Conservation (phyloP, 1,140 invertebrate species). For the Cotesia chilonis region DNA sequence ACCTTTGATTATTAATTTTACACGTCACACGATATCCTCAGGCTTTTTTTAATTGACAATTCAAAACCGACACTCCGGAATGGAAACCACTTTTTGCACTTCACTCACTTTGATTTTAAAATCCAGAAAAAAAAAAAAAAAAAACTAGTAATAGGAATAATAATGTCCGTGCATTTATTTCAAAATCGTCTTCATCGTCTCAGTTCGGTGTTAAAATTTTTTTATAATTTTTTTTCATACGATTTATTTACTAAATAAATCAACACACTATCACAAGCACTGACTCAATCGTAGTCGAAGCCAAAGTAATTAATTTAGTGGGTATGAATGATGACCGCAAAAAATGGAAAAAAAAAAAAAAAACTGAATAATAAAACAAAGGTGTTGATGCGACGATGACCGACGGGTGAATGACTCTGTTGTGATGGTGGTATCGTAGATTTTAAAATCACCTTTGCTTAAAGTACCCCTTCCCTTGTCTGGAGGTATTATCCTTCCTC, state of each 20-base stretch:
- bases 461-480: conserved; percentile 39
- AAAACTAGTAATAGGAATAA: too few relatives aligned
- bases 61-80: too few relatives aligned
- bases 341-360: neutral
- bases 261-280: neutral
- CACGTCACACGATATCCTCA: neutral
- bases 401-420: conserved; percentile 59
- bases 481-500: conserved; percentile 26
- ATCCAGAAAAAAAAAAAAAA: too few relatives aligned
- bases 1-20: conserved; percentile 16
- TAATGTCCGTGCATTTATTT: too few relatives aligned
- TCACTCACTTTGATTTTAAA: too few relatives aligned
- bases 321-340: neutral
- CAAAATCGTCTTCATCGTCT: too few relatives aligned
- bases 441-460: conserved; percentile 50
- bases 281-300: neutral
- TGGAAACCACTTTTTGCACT: too few relatives aligned
- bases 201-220: too few relatives aligned
- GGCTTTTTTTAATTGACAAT: neutral
- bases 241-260: too few relatives aligned
- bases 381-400: conserved; percentile 52
- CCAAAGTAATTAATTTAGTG: neutral
- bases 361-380: conserved; percentile 21
- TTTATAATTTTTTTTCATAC: too few relatives aligned
- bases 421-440: conserved; percentile 49